Evolutionary conservation across 2,797 vertebrate genomes (phyloP).

Genomic region (Macrochelys suwanniensis): DNA sequence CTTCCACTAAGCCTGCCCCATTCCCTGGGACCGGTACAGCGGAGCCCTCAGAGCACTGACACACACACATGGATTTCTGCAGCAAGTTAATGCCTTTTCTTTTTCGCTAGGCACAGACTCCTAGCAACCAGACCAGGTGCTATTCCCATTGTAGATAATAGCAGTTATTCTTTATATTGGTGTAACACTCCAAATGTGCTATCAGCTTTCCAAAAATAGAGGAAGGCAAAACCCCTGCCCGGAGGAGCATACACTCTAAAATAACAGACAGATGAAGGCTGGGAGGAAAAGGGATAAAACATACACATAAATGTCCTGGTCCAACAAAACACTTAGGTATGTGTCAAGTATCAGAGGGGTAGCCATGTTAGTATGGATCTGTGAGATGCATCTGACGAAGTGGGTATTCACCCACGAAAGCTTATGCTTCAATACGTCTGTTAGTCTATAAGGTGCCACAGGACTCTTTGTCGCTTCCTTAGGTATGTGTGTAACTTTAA

Average conservation of each 20-base stretch:
- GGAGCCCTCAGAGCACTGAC: neutral
- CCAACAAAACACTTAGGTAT: neutral
- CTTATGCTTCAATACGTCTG: too few relatives aligned
- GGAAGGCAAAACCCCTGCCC: neutral
- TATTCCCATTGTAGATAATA: neutral
- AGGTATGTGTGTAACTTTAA: neutral
- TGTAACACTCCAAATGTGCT: neutral
- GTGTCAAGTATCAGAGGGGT: neutral
- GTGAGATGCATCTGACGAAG: too few relatives aligned
- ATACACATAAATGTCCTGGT: neutral
- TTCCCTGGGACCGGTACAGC: neutral
- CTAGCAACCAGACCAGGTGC: neutral
- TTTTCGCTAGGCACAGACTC: neutral
- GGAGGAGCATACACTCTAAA: neutral
- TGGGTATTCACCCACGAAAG: too few relatives aligned
- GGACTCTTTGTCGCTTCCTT: neutral
- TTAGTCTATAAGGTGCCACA: too few relatives aligned
- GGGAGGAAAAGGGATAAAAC: neutral
- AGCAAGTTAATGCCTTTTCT: neutral
- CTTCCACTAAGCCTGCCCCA: neutral
- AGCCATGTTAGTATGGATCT: too few relatives aligned
- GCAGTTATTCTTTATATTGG: neutral
- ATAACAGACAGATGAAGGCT: neutral
- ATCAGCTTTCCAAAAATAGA: neutral
- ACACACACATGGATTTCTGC: neutral